Percentiles rank a stretch among this genome's conserved stretches.
These are phyloP conservation scores for Achlya flavicornis DNA, from an alignment of 2,888 invertebrate species.

Conservation along the genomic window DNA sequence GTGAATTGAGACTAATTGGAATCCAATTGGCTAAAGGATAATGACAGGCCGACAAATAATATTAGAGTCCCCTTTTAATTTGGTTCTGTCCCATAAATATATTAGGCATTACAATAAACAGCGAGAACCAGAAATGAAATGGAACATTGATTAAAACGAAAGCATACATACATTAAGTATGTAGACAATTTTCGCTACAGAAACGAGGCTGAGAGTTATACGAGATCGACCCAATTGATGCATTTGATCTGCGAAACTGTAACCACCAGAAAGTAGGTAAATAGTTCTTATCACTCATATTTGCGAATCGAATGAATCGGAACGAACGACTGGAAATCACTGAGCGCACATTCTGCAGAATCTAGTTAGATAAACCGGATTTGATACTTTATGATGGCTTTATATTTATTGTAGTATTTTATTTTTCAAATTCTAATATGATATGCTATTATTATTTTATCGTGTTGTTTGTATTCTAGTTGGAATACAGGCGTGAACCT, in stretches of 20 bases:
- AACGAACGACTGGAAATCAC: conserved; percentile 21
- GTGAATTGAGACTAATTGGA: conserved; percentile 39
- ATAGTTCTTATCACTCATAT: conserved; percentile 27
- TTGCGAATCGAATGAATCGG: conserved; percentile 26
- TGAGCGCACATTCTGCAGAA: conserved; percentile 12
- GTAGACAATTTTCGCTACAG: background rate
- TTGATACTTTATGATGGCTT: conserved; percentile 19
- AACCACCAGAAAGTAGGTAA: conserved; percentile 26
- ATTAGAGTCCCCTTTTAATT: conserved; percentile 14
- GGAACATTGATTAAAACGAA: background rate
- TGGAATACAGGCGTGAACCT: background rate
- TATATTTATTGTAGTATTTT: background rate
- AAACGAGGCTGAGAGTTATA: conserved; percentile 1
- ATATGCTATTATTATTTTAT: background rate
- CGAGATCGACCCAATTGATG: conserved; percentile 5
- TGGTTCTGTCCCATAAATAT: background rate
- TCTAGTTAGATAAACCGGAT: conserved; percentile 13
- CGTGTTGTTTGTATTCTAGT: background rate
- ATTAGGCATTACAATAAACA: background rate
- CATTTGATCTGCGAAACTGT: conserved; percentile 17
- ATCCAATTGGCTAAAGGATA: conserved; percentile 35
- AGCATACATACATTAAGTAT: too few relatives aligned
- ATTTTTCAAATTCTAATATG: background rate
- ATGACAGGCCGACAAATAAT: conserved; percentile 23
- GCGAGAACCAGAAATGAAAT: background rate